These are phyloP conservation scores for Lasiurus borealis DNA, from an alignment of 2,113 vertebrate species.

Conservation along the genomic window DNA sequence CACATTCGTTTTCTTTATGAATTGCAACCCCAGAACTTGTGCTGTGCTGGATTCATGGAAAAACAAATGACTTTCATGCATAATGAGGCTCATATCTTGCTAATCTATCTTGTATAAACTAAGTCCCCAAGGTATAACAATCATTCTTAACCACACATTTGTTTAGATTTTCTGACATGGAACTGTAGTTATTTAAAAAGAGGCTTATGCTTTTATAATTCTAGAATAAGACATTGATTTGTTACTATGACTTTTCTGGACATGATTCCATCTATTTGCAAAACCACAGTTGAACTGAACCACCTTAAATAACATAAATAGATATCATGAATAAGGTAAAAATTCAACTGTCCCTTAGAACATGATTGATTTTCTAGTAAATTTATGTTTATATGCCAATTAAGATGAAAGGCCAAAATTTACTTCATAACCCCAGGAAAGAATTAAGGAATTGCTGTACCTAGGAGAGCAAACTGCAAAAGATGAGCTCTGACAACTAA, in stretches of 20 bases:
- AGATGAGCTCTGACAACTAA: background rate
- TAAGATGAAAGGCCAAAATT: slow-evolving; percentile 55
- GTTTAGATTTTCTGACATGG: slow-evolving; percentile 76
- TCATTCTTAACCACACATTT: slow-evolving; percentile 80
- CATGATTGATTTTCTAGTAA: slow-evolving; percentile 61
- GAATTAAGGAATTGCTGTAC: background rate
- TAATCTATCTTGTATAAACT: slow-evolving; percentile 77
- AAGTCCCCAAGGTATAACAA: slow-evolving; percentile 73
- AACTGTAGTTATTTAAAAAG: slow-evolving; percentile 73
- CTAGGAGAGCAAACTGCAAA: background rate
- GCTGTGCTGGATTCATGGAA: slow-evolving; percentile 66
- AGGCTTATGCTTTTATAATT: slow-evolving; percentile 78
- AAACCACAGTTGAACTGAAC: slow-evolving; percentile 56
- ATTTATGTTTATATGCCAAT: slow-evolving; percentile 65
- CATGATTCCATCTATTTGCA: slow-evolving; percentile 70
- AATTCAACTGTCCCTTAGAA: slow-evolving; percentile 45
- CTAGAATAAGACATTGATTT: slow-evolving; percentile 75
- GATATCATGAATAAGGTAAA: slow-evolving; percentile 41
- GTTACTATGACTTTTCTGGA: slow-evolving; percentile 64
- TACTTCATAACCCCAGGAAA: slow-evolving; percentile 42
- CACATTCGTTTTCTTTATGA: slow-evolving; percentile 59
- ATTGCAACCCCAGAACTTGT: slow-evolving; percentile 69
- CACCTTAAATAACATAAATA: slow-evolving; percentile 74
- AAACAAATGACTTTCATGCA: slow-evolving; percentile 78
- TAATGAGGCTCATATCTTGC: slow-evolving; percentile 74